A percentile compares a stretch with the other conserved stretches of the same genome.
phyloP scores from a whole-genome alignment of 2,888 invertebrate genomes.

The Andrena bicolor region DNA sequence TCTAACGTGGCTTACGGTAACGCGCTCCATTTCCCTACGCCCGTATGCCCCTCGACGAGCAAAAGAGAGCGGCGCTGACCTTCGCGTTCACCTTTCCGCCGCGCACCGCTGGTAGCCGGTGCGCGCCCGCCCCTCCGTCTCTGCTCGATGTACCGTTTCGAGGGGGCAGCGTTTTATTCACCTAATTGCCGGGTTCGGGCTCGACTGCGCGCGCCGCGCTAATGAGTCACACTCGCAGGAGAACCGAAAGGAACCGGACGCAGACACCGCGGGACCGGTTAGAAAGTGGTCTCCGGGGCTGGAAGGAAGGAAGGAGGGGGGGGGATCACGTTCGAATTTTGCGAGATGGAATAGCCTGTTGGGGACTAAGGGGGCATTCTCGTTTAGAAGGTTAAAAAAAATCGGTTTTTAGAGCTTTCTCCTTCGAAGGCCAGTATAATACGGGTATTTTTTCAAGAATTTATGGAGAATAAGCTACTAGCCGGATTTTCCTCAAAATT shows the following conservation, averaged over 20 bases:
- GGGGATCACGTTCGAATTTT: too few relatives aligned
- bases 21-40: constrained; percentile 76
- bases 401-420: too few relatives aligned
- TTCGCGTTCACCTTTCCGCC: constrained; percentile 66
- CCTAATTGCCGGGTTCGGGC: constrained; percentile 55
- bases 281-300: too few relatives aligned
- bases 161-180: constrained; percentile 32
- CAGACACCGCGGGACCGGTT: not conserved
- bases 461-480: too few relatives aligned
- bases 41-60: constrained; percentile 38
- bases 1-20: constrained; percentile 70
- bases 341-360: constrained; percentile 36
- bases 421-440: too few relatives aligned
- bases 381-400: too few relatives aligned
- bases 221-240: constrained; percentile 57
- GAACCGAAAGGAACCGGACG: constrained; percentile 21
- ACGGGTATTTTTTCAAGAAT: too few relatives aligned
- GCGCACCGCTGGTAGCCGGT: constrained; percentile 28
- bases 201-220: constrained; percentile 54
- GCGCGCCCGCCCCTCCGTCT: constrained; percentile 43
- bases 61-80: constrained; percentile 71
- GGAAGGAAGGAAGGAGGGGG: too few relatives aligned
- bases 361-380: constrained; percentile 10
- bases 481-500: too few relatives aligned
- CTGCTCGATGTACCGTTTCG: constrained; percentile 47